phyloP scores from a whole-genome alignment of 1,140 invertebrate genomes.

The Conus ventricosus region DNA sequence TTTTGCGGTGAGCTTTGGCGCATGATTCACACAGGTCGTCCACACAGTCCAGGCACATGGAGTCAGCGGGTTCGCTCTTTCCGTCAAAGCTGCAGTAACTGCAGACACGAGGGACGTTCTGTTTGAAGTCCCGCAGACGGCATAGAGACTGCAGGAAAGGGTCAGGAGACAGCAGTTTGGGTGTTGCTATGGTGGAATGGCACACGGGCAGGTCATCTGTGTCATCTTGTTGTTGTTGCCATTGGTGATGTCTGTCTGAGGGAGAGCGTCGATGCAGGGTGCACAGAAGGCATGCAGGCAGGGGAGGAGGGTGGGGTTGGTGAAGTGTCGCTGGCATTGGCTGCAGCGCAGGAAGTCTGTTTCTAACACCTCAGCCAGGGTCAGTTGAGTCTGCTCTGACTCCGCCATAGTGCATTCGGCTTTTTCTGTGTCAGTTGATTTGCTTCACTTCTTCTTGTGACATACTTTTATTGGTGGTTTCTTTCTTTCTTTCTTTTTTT shows the following conservation, averaged over 20 bases:
- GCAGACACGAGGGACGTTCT: constrained; percentile 47
- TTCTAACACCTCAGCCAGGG: constrained; percentile 56
- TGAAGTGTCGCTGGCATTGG: constrained; percentile 54
- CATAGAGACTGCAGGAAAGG: constrained; percentile 56
- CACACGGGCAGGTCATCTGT: constrained; percentile 54
- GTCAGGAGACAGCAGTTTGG: constrained; percentile 24
- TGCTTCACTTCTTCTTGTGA: no score
- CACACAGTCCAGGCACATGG: constrained; percentile 64
- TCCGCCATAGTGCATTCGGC: background rate
- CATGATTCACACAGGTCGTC: constrained; percentile 68
- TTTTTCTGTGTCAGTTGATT: background rate
- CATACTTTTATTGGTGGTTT: no score
- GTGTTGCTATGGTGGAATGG: constrained; percentile 38
- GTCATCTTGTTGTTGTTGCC: background rate
- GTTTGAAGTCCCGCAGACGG: constrained; percentile 57
- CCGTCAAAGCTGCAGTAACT: constrained; percentile 67
- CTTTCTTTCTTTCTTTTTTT: no score
- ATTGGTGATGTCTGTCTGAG: background rate
- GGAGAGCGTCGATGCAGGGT: constrained; percentile 52
- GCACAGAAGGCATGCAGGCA: constrained; percentile 68
- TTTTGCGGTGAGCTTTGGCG: constrained; percentile 61
- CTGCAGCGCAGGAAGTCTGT: constrained; percentile 63
- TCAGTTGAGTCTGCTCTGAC: constrained; percentile 29
- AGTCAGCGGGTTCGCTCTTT: constrained; percentile 47
- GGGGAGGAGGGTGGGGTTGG: constrained; percentile 60